These are phyloP conservation scores for Lophura nycthemera DNA, from an alignment of 2,113 vertebrate genomes.

Conservation along the genomic window DNA sequence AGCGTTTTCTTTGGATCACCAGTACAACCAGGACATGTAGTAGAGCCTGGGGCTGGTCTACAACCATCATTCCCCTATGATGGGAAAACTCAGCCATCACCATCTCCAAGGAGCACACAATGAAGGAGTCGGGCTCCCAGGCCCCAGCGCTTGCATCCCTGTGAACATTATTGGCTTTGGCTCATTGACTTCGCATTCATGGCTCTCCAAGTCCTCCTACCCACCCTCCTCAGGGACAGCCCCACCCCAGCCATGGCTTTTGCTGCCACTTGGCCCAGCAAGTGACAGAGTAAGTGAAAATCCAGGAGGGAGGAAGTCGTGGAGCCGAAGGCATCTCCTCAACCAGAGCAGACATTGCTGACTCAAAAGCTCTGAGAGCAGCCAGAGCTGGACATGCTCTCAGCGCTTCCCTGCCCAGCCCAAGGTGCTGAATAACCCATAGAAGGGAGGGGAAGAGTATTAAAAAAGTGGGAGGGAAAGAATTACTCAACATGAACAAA, in stretches of 20 bases:
- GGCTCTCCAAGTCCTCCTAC: conserved; percentile 23
- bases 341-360: background rate
- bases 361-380: background rate
- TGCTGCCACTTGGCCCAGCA: background rate
- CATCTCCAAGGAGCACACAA: background rate
- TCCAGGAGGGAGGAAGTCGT: background rate
- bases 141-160: background rate
- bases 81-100: background rate
- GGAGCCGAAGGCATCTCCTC: background rate
- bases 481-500: background rate
- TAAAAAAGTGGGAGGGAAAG: background rate
- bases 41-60: background rate
- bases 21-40: background rate
- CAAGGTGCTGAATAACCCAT: background rate
- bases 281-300: background rate
- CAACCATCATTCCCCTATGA: background rate
- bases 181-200: background rate
- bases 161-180: conserved; percentile 8
- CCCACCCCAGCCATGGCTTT: background rate
- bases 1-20: background rate
- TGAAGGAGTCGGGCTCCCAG: background rate
- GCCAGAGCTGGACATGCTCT: background rate
- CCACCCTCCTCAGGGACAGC: background rate
- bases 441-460: background rate
- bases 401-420: background rate